Base-by-base conservation (phyloP, 2,888 invertebrate species). In the Cataglyphis altisquamis region DNA sequence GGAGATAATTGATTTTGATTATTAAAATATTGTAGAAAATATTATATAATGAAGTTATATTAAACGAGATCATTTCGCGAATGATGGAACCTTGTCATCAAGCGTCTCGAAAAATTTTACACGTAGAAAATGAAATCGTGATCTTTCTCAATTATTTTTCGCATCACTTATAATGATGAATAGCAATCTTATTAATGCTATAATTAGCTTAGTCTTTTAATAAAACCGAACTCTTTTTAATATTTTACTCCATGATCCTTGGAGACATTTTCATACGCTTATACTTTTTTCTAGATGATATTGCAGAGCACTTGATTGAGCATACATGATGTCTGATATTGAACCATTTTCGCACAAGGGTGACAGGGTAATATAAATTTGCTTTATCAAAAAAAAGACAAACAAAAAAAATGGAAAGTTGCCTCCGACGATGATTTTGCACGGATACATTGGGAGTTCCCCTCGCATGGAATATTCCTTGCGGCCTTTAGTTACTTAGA, bases 401-500 rank as follows among this genome's bases (percentile, higher is more conserved):
- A 29, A 48, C n/a, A 64, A n/a, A 70, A 18, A 12, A 32, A 25
- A 45, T 62, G 55, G 32, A 2, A 83, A 75, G 60, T 29, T 75
- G 83, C 84, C 83, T 84, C 75, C 55, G 32, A 64, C 32, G 18
- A 77, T 74, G 84, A 84, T 84, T 83, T 73, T 70, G 83, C 82
- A 60, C 74, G 70, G 73, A 84, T 81, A 52, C n/a, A 52, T 90
- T 82, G 68, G 85, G 83, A 84, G 83, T 87, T 90, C 87, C 88
- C 90, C 85, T 88, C 84, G 86, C 62, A 84, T 68, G 82, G 80
- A 84, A 88, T 83, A 88, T 88, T 90, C 89, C 89, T 90, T 86
- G 89, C 86, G 90, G 88, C 89, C 90, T 90, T 90, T 90, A 90
- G 89, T 85, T 88, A 86, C 75, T 87, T 90, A 90, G 89, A 39